These are phyloP conservation scores for Megaceryle alcyon DNA, from an alignment of 2,797 vertebrate genomes.

Conservation along the genomic window DNA sequence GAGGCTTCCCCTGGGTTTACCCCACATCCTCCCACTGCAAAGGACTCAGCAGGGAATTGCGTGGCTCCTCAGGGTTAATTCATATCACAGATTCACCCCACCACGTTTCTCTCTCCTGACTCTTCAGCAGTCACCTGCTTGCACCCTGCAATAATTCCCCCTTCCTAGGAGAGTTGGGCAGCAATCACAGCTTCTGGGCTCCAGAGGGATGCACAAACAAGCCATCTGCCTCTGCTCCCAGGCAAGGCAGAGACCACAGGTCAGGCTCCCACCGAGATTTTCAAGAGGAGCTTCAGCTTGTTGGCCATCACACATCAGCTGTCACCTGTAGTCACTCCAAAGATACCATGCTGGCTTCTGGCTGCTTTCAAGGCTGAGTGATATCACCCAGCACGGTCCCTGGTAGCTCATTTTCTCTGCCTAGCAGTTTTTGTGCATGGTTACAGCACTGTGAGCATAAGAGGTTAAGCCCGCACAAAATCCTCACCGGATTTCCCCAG, in stretches of 20 bases:
- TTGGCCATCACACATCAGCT: not conserved
- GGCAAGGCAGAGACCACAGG: not conserved
- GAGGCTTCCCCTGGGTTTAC: not conserved
- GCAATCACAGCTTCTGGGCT: not conserved
- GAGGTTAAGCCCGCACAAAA: not conserved
- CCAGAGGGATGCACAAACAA: not conserved
- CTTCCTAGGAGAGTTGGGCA: not conserved
- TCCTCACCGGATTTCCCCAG: not conserved
- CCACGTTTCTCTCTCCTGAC: not conserved
- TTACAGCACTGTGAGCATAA: not conserved
- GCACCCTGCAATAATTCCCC: not conserved
- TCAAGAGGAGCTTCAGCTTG: not conserved
- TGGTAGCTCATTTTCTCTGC: not conserved
- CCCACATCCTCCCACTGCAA: not conserved
- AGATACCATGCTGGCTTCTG: not conserved
- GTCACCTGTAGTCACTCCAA: not conserved
- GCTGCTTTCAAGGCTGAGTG: not conserved
- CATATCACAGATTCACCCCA: not conserved
- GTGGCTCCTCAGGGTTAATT: rapidly evolving
- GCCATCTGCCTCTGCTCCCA: not conserved
- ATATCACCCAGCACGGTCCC: not conserved
- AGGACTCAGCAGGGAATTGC: rapidly evolving
- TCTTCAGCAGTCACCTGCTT: not conserved
- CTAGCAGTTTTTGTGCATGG: not conserved
- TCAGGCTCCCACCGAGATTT: not conserved